Base-by-base conservation (phyloP, 1,140 invertebrate species). In the Solenopsis invicta region DNA sequence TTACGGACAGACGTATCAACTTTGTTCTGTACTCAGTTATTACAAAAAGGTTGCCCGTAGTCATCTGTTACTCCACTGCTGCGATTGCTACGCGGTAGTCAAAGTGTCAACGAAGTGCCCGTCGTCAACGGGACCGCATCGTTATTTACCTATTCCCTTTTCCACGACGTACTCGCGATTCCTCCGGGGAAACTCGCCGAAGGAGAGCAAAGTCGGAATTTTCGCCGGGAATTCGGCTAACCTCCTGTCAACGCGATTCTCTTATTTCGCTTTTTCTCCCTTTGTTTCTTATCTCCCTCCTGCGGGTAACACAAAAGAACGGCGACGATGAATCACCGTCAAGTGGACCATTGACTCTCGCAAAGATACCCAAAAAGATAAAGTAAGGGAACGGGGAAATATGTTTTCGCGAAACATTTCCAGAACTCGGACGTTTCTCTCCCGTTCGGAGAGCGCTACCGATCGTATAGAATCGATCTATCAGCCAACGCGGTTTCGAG, bases 381-480 rank as follows among this genome's bases (percentile, higher is more conserved):
- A 78, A 56, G 5, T 9, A 59, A 29, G 18, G 18, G 21, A 21
- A 41, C 50, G 3, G 54, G 80, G 29, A 62, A 75, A 84, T 74
- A 77, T 85, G 59, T 85, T 61, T 78, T 62, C 29, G 74, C 48
- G 75, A 85, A 85, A 85, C 34, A 66, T 78, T 85, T 76, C 74
- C 59, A 12, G 48, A 45, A 56, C 72, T 45, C 56, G 48, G n/a
- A 12, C 21, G 21, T 37, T 84, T 41, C 13, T 61, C 13, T 78
- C 48, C n/a, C 82, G 29, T 34, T n/a, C n/a, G n/a, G 34, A 52
- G 34, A 34, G 13, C 21, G n/a, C 21, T 52, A 34, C 77, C 21
- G 34, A 74, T 84, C 18, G 41, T 13, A 66, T 41, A 18, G 29
- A 82, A 48, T 59, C 80, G 41, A 82, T 82, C 41, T 59, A 45